Evolutionary conservation across 30 jellyfish, hydroid and myxozoan species (phyloP), one percentile per base, ranked within the genome.

Genomic region (Hydractinia echinata): DNA sequence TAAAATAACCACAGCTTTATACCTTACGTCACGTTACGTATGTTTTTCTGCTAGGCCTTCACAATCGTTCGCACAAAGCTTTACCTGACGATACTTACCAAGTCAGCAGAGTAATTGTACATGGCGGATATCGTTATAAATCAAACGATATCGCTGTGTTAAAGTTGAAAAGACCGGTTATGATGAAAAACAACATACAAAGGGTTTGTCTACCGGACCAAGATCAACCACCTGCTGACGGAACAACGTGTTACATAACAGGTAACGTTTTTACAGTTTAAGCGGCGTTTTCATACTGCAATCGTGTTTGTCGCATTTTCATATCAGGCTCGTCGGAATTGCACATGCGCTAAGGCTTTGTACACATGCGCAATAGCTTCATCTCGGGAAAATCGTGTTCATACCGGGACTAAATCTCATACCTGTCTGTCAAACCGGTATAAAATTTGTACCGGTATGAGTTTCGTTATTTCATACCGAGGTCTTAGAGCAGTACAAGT

Each of bases 161-260:
- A 4, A 85, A 84, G 66, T 73, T 90, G 58, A 72, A 60, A 55
- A 44, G 55, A 8, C 73, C 86, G 58, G 95, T 90, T 30, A 53
- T 55, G 16, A 51, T 85, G 13, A 76, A 88, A 4, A 68, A 72
- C 1, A 84, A 53, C 55, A 72, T 85, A 7, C 73, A 76, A 9
- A 89, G 95, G 1, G 97, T 89, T 10, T 90, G 97, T 64, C 70
- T 90, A 82, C 97, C 95, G 0, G 49, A 67, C 52, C 88, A 20
- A 2, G 81, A 82, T 55, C 81, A 81, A 44, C 82, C 49, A 52
- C 55, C 66, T 11, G 51, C 73, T 14, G 83, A 86, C 11, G 97
- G 97, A 54, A 66, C 85, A 39, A 81, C 66, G 15, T 90, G 95
- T 85, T 80, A 55, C 54, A 73, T 84, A 8, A 81, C 93, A 67